These are phyloP conservation scores for Ibidorhyncha struthersii DNA, from an alignment of 2,113 vertebrate species.

Conservation along the genomic window DNA sequence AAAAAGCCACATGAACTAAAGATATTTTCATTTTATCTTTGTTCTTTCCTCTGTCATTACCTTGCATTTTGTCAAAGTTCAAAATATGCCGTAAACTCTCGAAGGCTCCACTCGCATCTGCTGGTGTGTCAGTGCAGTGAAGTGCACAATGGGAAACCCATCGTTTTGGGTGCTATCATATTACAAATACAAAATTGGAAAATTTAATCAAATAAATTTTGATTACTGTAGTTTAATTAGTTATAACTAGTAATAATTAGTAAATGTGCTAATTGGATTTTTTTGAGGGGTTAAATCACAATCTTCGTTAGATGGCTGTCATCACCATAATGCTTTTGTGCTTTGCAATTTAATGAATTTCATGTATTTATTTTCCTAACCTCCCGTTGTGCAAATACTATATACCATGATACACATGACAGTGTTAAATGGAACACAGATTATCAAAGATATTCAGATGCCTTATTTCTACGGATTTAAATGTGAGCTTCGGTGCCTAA, in stretches of 20 bases:
- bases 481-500: not conserved
- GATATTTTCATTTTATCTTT: not conserved
- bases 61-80: not conserved
- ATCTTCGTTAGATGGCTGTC: not conserved
- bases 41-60: not conserved
- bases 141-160: not conserved
- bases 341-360: constrained; percentile 30
- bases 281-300: constrained; percentile 27
- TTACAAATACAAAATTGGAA: not conserved
- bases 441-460: not conserved
- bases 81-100: rapidly evolving
- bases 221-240: constrained; percentile 63
- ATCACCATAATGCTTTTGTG: not conserved
- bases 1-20: not conserved
- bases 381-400: not conserved
- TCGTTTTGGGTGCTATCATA: not conserved
- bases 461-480: not conserved
- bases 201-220: constrained; percentile 22
- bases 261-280: constrained; percentile 54
- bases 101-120: not conserved
- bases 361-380: constrained; percentile 5
- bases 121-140: rapidly evolving
- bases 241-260: constrained; percentile 62
- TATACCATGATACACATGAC: not conserved
- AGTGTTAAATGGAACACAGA: not conserved